Conservation (phyloP, 2,888 invertebrate species). For the Campaea margaritaria region DNA sequence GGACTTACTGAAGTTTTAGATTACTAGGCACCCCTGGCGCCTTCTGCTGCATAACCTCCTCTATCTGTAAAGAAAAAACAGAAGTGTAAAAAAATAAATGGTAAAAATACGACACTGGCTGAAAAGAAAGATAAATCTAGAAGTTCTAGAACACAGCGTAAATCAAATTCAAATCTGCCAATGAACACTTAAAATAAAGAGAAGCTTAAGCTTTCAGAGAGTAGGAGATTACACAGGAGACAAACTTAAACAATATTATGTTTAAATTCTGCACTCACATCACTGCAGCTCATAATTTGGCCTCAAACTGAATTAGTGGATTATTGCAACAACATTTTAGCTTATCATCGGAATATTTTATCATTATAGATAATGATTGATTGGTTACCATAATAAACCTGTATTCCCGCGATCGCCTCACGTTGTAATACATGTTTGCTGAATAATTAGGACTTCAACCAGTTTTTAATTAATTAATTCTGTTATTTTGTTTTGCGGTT, state of each 20-base stretch:
- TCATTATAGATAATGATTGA: slow-evolving; percentile 41
- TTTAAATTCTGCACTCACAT: slow-evolving; percentile 27
- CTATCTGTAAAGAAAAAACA: slow-evolving; percentile 60
- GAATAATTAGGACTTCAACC: slow-evolving; percentile 9
- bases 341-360: slow-evolving; percentile 27
- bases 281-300: slow-evolving; percentile 37
- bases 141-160: not conserved
- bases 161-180: not conserved
- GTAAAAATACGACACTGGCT: not conserved
- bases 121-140: slow-evolving; percentile 1
- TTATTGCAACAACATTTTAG: slow-evolving; percentile 30
- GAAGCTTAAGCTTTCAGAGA: slow-evolving; percentile 6
- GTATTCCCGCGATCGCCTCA: slow-evolving; percentile 67
- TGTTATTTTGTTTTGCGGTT: slow-evolving; percentile 5
- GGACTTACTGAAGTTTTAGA: slow-evolving; percentile 68
- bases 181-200: slow-evolving; percentile 2
- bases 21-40: slow-evolving; percentile 79
- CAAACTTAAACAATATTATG: too few species aligned
- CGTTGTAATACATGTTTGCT: slow-evolving; percentile 59
- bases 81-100: not conserved
- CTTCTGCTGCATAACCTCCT: slow-evolving; percentile 84
- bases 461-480: slow-evolving; percentile 7
- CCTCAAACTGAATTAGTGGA: slow-evolving; percentile 24
- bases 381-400: slow-evolving; percentile 70
- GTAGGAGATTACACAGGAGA: too few species aligned